Base-by-base conservation (phyloP, 2,888 invertebrate species). In the Nomada fabriciana region DNA sequence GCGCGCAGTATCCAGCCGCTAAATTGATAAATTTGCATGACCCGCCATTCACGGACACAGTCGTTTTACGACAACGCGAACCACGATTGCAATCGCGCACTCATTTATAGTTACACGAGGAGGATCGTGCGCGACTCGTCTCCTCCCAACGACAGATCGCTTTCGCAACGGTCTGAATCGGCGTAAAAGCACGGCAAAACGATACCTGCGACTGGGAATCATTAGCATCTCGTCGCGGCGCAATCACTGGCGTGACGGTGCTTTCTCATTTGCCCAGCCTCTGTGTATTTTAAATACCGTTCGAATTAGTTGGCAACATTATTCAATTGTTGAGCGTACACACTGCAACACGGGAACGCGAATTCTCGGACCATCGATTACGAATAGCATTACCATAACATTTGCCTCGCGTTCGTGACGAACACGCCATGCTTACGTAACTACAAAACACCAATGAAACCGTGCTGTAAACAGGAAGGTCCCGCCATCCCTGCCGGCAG, bases 21-120 rank as follows among this genome's bases (percentile, higher is more conserved):
- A 90, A 93, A 93, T 93, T 93, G 92, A 93, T 93, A 92, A 93
- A 93, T 93, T 92, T 92, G 91, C 91, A 91, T 91, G 90, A 87
- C 87, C 88, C 89, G 88, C 89, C 88, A 80, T 87, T 88, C 88
- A 82, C 84, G 76, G 83, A 77, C 81, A 76, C 57, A 55, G 65
- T 65, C 77, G 68, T 69, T 76, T 61, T 57, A 67, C 55, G 53
- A 57, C 61, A 47, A 61, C 76, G 52, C 52, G 36, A 71, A 64
- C 47, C 47, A 15, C 69, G 63, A 72, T 55, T 29, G 13, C 63
- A 23, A 42, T 69, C 50, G 25, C 29, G 36, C 20, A 42, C 29
- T 59, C 60, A 43, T 59, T 55, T 36, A 36, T 20, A 59, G 36
- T 9, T 64, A 76, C 7, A 29, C 29, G 0, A 55, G 57, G 57